Evolutionary conservation across 2,797 vertebrate species (phyloP), one percentile per base, ranked within the genome.

Genomic region (Notolabrus celidotus): DNA sequence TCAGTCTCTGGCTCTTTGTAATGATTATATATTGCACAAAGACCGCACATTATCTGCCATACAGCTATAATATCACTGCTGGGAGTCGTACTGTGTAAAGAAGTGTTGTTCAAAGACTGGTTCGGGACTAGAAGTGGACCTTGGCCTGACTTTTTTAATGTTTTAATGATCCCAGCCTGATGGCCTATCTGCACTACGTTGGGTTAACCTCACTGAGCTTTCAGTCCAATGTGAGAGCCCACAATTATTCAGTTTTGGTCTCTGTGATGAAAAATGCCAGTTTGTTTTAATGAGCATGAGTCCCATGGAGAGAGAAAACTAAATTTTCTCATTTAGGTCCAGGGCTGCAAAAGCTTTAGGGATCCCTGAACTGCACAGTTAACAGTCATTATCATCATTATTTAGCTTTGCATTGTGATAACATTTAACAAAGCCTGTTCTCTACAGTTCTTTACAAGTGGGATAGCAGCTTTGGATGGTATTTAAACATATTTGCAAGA

Each of bases 11-110:
- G 71, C 77, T 86, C 79, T 85, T 78, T 84, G 63, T 88, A 89
- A 89, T 88, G 79, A 89, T 88, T 91, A 90, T 86, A 75, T 82
- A 90, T 87, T 87, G 67, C 78, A 76, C 74, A 83, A 80, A 76
- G 82, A 69, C 60, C 10, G 42, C 51, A 78, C 47, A 86, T 80
- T 82, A 57, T 62, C 74, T 66, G 66, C 68, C 39, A 81, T 83
- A 71, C 58, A 77, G 67, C 61, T 29, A 63, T 81, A 77, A 88
- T 88, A 80, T 85, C 51, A 79, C 83, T 63, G 49, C 64, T 63
- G 83, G 79, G 87, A 90, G 64, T 71, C 57, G 41, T 75, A 29
- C 19, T 66, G 31, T 66, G 33, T 42, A 69, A 66, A 81, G 70
- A 69, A 72, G 41, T 66, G 67, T 57, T 70, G 77, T 74, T 83